Evolutionary conservation across 2,888 invertebrate species (phyloP).

Genomic region (Leucoma salicis): DNA sequence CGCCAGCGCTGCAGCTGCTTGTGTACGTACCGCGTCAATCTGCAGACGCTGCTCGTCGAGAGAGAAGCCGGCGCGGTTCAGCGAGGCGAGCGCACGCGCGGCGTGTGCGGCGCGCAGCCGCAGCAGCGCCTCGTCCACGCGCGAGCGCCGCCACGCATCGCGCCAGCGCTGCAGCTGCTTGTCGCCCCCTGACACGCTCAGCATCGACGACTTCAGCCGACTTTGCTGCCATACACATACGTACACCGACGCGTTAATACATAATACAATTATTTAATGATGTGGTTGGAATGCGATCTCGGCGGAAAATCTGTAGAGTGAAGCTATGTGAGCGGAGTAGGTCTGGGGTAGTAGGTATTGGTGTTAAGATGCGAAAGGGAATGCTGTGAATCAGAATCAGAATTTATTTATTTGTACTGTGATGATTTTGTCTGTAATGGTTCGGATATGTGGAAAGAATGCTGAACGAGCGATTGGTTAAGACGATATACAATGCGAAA

Average conservation of each 20-base stretch:
- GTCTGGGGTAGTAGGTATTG: too few relatives aligned
- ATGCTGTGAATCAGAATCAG: too few relatives aligned
- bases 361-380: too few relatives aligned
- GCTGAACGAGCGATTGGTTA: too few relatives aligned
- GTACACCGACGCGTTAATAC: neutral
- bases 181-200: slow-evolving; percentile 65
- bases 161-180: slow-evolving; percentile 50
- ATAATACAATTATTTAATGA: neutral
- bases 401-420: too few relatives aligned
- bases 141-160: slow-evolving; percentile 54
- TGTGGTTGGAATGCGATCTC: too few relatives aligned
- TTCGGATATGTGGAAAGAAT: too few relatives aligned
- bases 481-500: too few relatives aligned
- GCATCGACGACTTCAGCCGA: slow-evolving; percentile 57
- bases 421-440: too few relatives aligned
- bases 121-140: slow-evolving; percentile 84
- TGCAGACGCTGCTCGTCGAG: slow-evolving; percentile 87
- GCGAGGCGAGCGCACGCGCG: slow-evolving; percentile 83
- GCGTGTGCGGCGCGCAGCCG: slow-evolving; percentile 86
- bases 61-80: slow-evolving; percentile 84
- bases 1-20: neutral
- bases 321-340: too few relatives aligned
- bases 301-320: too few relatives aligned
- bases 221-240: slow-evolving; percentile 51
- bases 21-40: slow-evolving; percentile 76